Evolutionary conservation across 2,113 vertebrate genomes (phyloP), one percentile per base, ranked within the genome.

Genomic region (Halichoeres trimaculatus): DNA sequence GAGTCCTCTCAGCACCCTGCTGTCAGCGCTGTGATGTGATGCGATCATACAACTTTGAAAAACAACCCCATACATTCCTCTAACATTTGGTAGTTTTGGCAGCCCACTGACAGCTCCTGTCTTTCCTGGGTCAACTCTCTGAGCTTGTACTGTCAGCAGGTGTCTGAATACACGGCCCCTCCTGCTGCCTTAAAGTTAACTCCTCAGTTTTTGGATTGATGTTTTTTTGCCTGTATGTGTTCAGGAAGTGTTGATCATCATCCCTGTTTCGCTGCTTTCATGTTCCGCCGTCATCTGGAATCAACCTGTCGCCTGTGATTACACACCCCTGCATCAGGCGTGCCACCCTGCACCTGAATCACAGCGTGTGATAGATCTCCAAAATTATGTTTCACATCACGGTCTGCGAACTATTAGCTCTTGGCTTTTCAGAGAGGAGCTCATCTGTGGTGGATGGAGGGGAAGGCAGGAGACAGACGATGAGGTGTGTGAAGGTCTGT

Each of bases 341-440:
- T 40, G 34, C 51, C 38, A 16, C 36, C 16, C 1, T 30, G 43
- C 41, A 0, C 34, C 14, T 14, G 8, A 52, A 23, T 34, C 56
- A 45, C 14, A 17, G 16, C 14, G 5, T 40, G 51, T 59, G 45
- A 43, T 52, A 12, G 60, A 61, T 60, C 48, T 61, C 19, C 11
- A 19, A 23, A 43, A 58, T 61, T 51, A 51, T 58, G 50, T 74
- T 58, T 58, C 40, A 64, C 60, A 74, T 30, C 40, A 38, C 50
- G 62, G 40, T 45, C 19, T 62, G 69, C 8, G 69, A 62, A 48
- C 12, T 56, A 24, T 41, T 38, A 7, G 70, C 11, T 50, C 30
- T 58, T 59, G 67, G 59, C 40, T 47, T 40, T 36, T 54, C 24
- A 52, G 22, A 55, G 43, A 45, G 43, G 43, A 45, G 43, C 43